phyloP scores from a whole-genome alignment of 2,888 invertebrate species.

The Hypolimnas misippus region DNA sequence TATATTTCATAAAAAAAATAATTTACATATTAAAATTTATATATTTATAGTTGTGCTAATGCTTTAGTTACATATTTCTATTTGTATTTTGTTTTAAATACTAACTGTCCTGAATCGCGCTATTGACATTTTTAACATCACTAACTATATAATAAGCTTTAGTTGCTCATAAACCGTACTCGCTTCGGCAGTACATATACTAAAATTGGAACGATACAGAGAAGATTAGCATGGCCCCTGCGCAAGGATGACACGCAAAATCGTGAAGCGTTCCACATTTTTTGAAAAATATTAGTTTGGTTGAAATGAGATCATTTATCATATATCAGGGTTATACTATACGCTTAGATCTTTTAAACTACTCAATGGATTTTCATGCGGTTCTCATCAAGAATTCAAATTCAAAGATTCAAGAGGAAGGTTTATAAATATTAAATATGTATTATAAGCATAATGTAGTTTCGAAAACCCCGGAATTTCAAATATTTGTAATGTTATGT shows the following conservation, averaged over 20 bases:
- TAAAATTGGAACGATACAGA: conserved; percentile 72
- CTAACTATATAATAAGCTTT: neutral
- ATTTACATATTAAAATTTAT: neutral
- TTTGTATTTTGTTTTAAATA: neutral
- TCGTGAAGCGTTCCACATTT: conserved; percentile 72
- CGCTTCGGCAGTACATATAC: conserved; percentile 71
- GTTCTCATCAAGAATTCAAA: no score
- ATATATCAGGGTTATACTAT: no score
- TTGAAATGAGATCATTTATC: no score
- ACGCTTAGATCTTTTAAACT: no score
- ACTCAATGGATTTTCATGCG: no score
- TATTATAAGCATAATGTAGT: no score
- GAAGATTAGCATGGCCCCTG: conserved; percentile 74
- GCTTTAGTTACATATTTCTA: neutral
- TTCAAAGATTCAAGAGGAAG: no score
- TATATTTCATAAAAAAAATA: no score
- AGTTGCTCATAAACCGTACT: conserved; percentile 48
- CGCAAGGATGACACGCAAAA: conserved; percentile 74
- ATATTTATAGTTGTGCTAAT: neutral
- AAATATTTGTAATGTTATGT: no score
- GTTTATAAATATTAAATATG: no score
- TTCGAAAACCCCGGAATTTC: no score
- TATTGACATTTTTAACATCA: conserved; percentile 10
- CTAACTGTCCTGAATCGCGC: conserved; percentile 13
- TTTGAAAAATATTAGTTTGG: conserved; percentile 41